These are phyloP conservation scores for Leptinotarsa tumamoca DNA, from an alignment of 2,888 invertebrate genomes.

Conservation along the genomic window DNA sequence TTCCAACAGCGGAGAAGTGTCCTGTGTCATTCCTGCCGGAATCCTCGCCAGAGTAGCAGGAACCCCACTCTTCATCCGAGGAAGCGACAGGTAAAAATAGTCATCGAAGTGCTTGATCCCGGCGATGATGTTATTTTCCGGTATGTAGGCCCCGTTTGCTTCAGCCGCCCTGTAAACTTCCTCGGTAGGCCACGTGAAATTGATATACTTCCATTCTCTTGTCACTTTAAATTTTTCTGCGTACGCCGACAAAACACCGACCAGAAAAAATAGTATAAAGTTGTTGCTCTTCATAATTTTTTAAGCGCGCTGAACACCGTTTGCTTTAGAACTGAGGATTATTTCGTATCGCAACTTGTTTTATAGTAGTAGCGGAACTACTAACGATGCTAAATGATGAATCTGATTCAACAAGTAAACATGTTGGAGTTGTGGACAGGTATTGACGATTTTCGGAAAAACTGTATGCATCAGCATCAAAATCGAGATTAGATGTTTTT, in stretches of 20 bases:
- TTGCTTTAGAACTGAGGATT: conserved; percentile 30
- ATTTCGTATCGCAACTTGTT: conserved; percentile 35
- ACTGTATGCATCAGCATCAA: background rate
- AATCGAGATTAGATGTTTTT: background rate
- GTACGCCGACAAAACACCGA: conserved; percentile 30
- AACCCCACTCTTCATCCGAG: conserved; percentile 78
- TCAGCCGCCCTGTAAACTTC: conserved; percentile 70
- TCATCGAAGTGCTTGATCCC: conserved; percentile 77
- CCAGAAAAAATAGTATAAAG: conserved; percentile 29
- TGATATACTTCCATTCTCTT: conserved; percentile 79
- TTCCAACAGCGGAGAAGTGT: conserved; percentile 71
- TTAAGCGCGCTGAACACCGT: conserved; percentile 30
- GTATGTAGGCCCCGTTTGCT: conserved; percentile 72
- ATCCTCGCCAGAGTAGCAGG: conserved; percentile 77
- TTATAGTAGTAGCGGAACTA: conserved; percentile 40
- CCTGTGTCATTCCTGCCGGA: conserved; percentile 67
- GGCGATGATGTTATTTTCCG: conserved; percentile 76
- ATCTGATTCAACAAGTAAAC: conserved; percentile 38
- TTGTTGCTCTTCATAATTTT: conserved; percentile 36
- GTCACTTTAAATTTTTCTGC: conserved; percentile 72
- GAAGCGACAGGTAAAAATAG: conserved; percentile 76
- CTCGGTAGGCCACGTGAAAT: conserved; percentile 76
- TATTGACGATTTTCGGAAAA: conserved; percentile 6
- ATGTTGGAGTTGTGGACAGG: conserved; percentile 28
- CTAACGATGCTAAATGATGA: conserved; percentile 41